Conservation (phyloP, 2,113 vertebrate species). For the Cavia aperea region DNA sequence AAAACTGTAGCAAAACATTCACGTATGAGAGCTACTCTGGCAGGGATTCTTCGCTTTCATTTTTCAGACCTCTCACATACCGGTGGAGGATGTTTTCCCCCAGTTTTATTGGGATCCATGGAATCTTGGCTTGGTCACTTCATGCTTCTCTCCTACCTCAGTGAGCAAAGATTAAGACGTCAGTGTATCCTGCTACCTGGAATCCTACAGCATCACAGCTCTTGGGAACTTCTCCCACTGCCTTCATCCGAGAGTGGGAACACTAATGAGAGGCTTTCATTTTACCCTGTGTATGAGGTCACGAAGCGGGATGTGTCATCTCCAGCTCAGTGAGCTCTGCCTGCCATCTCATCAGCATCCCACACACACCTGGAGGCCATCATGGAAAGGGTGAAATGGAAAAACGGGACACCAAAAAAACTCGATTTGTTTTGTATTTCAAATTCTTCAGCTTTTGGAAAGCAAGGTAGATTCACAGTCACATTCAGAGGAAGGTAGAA, state of each 20-base stretch:
- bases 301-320: background rate
- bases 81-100: background rate
- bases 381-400: background rate
- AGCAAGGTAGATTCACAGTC: background rate
- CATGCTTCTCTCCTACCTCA: background rate
- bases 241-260: background rate
- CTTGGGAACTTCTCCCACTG: background rate
- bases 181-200: background rate
- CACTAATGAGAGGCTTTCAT: background rate
- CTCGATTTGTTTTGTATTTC: background rate
- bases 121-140: no score
- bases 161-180: background rate
- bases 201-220: rapidly evolving
- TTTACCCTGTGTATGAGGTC: background rate
- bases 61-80: background rate
- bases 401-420: background rate
- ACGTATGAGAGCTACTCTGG: background rate
- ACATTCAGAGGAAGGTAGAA: background rate
- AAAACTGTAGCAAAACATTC: background rate
- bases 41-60: background rate
- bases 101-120: no score
- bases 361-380: background rate
- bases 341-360: rapidly evolving
- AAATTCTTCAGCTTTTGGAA: background rate
- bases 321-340: background rate